Conservation (phyloP, 2,113 vertebrate genomes). For the Rutilus rutilus region DNA sequence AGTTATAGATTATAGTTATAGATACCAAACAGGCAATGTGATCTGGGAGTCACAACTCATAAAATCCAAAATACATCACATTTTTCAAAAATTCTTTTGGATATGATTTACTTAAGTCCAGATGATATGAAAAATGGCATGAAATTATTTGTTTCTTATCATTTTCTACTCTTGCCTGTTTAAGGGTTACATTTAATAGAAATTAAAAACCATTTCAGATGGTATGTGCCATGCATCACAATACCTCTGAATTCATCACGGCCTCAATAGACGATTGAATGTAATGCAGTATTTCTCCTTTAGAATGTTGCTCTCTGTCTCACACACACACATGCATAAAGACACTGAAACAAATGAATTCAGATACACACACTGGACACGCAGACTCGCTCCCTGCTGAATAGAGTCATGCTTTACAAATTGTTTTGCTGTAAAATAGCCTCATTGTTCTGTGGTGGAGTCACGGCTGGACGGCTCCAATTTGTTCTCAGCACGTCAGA, state of each 20-base stretch:
- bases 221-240: not conserved
- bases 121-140: no score
- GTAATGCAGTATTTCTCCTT: not conserved
- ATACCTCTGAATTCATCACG: not conserved
- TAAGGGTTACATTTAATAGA: no score
- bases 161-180: no score
- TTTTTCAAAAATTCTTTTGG: no score
- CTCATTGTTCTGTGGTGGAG: slow-evolving; percentile 55
- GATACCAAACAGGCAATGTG: no score
- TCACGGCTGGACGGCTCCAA: slow-evolving; percentile 41
- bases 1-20: no score
- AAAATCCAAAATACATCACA: no score
- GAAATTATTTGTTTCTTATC: no score
- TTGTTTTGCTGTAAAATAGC: slow-evolving; percentile 57
- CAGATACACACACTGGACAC: slow-evolving; percentile 41
- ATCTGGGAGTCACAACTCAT: no score
- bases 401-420: slow-evolving; percentile 50
- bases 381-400: slow-evolving; percentile 40
- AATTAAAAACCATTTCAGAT: not conserved
- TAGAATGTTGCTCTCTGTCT: slow-evolving; percentile 31
- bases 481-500: slow-evolving; percentile 46
- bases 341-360: slow-evolving; percentile 41
- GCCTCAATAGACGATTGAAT: not conserved
- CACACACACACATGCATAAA: slow-evolving; percentile 53
- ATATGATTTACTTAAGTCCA: no score